Conservation (phyloP, 2,113 vertebrate genomes). For the Triplophysa tibetana region DNA sequence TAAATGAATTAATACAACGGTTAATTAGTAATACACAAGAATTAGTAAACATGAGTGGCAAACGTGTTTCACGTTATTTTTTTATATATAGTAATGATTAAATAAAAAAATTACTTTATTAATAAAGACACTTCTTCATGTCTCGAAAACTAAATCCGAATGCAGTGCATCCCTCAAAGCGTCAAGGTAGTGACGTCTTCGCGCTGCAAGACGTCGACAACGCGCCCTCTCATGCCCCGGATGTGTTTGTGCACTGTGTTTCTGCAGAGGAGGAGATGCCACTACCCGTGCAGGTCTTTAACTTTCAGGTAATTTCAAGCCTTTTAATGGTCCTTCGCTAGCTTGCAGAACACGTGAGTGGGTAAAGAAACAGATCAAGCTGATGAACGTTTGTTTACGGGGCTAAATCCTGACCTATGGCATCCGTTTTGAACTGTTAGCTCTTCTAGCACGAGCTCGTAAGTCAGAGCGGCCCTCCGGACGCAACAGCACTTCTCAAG, state of each 20-base stretch:
- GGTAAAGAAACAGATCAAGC: not conserved
- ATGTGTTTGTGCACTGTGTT: slow-evolving; percentile 64
- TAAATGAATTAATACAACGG: no score
- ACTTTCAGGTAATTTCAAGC: slow-evolving; percentile 83
- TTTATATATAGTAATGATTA: no score
- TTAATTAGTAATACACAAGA: no score
- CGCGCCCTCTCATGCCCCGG: slow-evolving; percentile 60
- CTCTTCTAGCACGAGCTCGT: slow-evolving; percentile 39
- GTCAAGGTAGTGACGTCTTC: slow-evolving; percentile 36
- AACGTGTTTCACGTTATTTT: no score
- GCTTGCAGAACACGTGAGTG: not conserved
- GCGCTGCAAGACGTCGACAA: slow-evolving; percentile 22
- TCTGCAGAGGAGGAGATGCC: slow-evolving; percentile 79
- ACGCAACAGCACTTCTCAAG: slow-evolving; percentile 41
- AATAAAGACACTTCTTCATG: no score
- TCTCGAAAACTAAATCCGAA: not conserved
- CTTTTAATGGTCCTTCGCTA: not conserved
- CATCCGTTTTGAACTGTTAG: slow-evolving; percentile 13
- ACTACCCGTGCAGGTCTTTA: slow-evolving; percentile 93
- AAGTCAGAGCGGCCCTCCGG: slow-evolving; percentile 47
- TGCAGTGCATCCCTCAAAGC: not conserved
- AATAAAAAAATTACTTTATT: no score
- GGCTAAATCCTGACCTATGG: not conserved
- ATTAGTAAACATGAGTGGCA: not conserved
- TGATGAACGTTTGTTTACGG: not conserved